Evolutionary conservation across 1,140 invertebrate species (phyloP).

Genomic region (Drosophila nannoptera): DNA sequence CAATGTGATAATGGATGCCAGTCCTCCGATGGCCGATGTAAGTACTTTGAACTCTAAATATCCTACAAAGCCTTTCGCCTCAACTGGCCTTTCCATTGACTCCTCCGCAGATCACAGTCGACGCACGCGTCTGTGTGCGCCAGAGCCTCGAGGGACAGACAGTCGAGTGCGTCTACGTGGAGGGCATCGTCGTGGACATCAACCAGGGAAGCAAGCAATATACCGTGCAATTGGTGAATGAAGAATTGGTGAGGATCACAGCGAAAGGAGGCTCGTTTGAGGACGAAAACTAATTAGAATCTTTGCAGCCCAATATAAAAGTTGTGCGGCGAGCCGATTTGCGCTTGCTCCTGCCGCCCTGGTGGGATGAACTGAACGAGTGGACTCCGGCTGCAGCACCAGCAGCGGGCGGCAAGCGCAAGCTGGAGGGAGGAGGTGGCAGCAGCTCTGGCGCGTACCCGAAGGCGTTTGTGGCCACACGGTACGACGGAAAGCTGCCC

Average conservation of each 20-base stretch:
- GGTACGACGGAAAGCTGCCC: slow-evolving; percentile 67
- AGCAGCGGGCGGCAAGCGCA: slow-evolving; percentile 38
- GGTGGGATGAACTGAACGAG: slow-evolving; percentile 96
- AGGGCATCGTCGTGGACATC: slow-evolving; percentile 89
- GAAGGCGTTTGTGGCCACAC: slow-evolving; percentile 64
- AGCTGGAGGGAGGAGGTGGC: slow-evolving; percentile 16
- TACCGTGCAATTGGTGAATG: slow-evolving; percentile 84
- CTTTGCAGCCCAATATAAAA: slow-evolving; percentile 80
- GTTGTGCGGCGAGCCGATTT: slow-evolving; percentile 86
- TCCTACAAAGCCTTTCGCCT: not conserved
- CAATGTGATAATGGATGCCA: slow-evolving; percentile 95
- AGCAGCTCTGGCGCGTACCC: slow-evolving; percentile 45
- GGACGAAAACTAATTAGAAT: not conserved
- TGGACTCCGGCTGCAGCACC: slow-evolving; percentile 62
- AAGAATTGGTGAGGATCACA: slow-evolving; percentile 44
- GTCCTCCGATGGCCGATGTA: slow-evolving; percentile 86
- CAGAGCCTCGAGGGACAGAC: slow-evolving; percentile 68
- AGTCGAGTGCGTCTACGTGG: slow-evolving; percentile 86
- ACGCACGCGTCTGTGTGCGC: slow-evolving; percentile 80
- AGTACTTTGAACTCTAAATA: no score
- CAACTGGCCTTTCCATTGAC: not conserved
- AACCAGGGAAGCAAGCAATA: slow-evolving; percentile 86
- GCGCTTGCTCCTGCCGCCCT: slow-evolving; percentile 93
- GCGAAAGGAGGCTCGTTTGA: not conserved
- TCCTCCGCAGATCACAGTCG: slow-evolving; percentile 79